A percentile compares a stretch with the other conserved stretches of the same genome.
Evolutionary conservation across 2,888 invertebrate genomes (phyloP).

Genomic region (Patella ulyssiponensis): DNA sequence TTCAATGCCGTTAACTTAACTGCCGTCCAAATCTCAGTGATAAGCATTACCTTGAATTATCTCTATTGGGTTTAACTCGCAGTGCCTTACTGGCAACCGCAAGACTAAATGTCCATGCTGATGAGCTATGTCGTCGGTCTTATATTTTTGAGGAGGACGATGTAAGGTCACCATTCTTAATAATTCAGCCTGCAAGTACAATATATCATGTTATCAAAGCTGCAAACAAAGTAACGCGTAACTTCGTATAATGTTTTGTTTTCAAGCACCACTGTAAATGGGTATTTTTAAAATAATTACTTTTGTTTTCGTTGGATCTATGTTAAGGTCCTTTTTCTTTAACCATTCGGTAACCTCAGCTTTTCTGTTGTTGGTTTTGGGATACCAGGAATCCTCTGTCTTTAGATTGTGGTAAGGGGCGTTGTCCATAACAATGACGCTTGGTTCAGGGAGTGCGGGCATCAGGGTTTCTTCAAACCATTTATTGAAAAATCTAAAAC

Average conservation of each 20-base stretch:
- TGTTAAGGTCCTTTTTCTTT: background rate
- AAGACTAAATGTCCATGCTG: background rate
- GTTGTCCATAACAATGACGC: too few species aligned
- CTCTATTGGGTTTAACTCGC: background rate
- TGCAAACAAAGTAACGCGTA: background rate
- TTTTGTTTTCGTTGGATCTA: too few species aligned
- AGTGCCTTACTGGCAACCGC: background rate
- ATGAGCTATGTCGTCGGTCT: background rate
- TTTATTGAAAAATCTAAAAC: too few species aligned
- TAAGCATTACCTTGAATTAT: background rate
- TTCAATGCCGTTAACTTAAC: too few species aligned
- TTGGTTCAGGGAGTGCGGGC: too few species aligned
- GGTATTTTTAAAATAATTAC: too few species aligned
- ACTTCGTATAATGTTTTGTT: too few species aligned
- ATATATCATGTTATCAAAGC: background rate
- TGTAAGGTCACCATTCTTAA: background rate
- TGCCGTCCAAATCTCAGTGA: background rate
- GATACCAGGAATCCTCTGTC: background rate
- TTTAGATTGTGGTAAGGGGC: background rate
- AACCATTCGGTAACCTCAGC: background rate
- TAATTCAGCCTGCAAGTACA: background rate
- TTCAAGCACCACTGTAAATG: too few species aligned
- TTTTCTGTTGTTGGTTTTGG: background rate
- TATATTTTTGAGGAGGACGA: background rate
- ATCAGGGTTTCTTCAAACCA: too few species aligned